Conservation (phyloP, 1,140 invertebrate genomes). For the Cydia strobilella region DNA sequence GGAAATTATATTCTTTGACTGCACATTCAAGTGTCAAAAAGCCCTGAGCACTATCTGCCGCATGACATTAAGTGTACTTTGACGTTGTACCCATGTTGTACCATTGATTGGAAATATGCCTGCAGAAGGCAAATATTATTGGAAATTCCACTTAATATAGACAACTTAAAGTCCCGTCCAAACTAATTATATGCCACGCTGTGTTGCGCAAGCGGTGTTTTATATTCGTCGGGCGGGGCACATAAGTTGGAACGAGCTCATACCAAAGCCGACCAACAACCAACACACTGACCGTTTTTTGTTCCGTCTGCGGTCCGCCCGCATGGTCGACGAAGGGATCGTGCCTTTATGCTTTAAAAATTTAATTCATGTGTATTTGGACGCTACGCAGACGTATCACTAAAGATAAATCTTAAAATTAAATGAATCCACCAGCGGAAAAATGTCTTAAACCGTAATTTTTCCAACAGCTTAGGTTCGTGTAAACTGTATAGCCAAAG, state of each 20-base stretch:
- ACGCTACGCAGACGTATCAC: constrained; percentile 1
- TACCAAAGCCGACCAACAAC: neutral
- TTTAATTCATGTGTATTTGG: neutral
- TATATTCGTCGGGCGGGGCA: no score
- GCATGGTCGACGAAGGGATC: neutral
- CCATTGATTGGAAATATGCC: neutral
- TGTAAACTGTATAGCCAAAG: neutral
- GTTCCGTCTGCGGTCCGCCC: neutral
- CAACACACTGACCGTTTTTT: neutral
- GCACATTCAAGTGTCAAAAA: constrained; percentile 18
- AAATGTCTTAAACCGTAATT: neutral
- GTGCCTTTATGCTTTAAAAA: neutral
- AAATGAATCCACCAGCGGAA: neutral
- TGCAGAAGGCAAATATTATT: neutral
- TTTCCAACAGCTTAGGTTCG: neutral
- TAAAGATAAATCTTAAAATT: neutral
- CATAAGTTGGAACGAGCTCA: no score
- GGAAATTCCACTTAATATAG: neutral
- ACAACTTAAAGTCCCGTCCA: neutral
- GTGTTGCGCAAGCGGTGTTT: neutral
- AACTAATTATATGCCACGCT: neutral
- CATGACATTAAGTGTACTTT: no score
- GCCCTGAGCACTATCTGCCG: neutral
- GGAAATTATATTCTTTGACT: no score
- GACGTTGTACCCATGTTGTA: neutral